Conservation (phyloP, 2,888 invertebrate species). For the Ophraella communa region DNA sequence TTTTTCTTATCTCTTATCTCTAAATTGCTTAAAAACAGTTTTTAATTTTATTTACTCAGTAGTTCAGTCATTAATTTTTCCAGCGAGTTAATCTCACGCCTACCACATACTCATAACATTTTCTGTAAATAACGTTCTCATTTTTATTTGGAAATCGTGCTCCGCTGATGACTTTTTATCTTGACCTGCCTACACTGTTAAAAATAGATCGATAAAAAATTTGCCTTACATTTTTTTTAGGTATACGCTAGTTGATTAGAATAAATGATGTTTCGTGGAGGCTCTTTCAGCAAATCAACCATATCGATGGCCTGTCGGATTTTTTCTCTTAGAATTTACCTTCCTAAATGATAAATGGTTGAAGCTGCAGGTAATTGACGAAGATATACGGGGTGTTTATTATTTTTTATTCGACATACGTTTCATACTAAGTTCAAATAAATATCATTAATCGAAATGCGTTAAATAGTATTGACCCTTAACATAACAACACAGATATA, state of each 20-base stretch:
- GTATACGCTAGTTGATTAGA: slow-evolving; percentile 18
- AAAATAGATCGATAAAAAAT: background rate
- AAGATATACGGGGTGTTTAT: slow-evolving; percentile 11
- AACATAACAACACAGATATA: too few relatives aligned
- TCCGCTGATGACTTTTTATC: background rate
- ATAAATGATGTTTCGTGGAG: slow-evolving; percentile 12
- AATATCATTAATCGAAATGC: too few relatives aligned
- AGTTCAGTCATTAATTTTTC: background rate
- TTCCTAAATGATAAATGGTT: slow-evolving; percentile 12
- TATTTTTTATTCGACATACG: background rate
- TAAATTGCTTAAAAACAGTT: too few relatives aligned
- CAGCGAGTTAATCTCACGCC: background rate
- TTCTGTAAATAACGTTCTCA: background rate
- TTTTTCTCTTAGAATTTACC: slow-evolving; percentile 6
- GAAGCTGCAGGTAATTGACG: slow-evolving; percentile 3
- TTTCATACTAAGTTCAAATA: background rate
- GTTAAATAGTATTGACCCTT: too few relatives aligned
- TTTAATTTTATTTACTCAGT: too few relatives aligned
- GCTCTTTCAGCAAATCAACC: slow-evolving; percentile 24
- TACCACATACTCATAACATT: background rate
- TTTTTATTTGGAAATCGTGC: background rate
- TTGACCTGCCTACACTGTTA: background rate
- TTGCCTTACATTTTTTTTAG: background rate
- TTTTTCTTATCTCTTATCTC: too few relatives aligned
- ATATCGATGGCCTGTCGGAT: slow-evolving; percentile 19